Percentiles rank a stretch among this genome's conserved stretches.
Evolutionary conservation across 2,888 invertebrate genomes (phyloP).

Genomic region (Lordiphosa fenestrarum): DNA sequence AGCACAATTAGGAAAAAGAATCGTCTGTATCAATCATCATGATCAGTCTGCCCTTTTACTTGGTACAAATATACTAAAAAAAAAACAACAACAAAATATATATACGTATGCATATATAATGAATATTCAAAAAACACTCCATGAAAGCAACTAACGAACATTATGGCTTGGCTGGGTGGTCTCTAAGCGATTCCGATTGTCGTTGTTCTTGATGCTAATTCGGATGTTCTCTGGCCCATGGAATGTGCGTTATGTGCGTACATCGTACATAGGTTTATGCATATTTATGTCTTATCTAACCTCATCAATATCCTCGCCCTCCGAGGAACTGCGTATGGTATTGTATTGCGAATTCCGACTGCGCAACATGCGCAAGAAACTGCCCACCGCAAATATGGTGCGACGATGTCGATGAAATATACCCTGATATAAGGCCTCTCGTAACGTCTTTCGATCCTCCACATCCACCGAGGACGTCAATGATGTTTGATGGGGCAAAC

Average conservation of each 20-base stretch:
- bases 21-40: no score
- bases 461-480: slow-evolving; percentile 84
- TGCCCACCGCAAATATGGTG: slow-evolving; percentile 88
- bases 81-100: no score
- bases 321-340: slow-evolving; percentile 83
- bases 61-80: no score
- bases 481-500: slow-evolving; percentile 84
- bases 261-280: slow-evolving; percentile 16
- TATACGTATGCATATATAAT: no score
- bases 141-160: no score
- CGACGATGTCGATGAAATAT: slow-evolving; percentile 89
- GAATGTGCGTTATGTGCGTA: slow-evolving; percentile 24
- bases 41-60: no score
- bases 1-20: no score
- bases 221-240: slow-evolving; percentile 6
- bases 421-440: slow-evolving; percentile 88
- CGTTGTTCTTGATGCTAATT: slow-evolving; percentile 23
- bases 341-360: slow-evolving; percentile 89
- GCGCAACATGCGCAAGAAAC: slow-evolving; percentile 87
- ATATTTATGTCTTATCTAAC: slow-evolving; percentile 77
- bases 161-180: background rate
- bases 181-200: slow-evolving; percentile 14
- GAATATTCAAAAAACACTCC: no score
- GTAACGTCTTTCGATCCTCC: slow-evolving; percentile 85
- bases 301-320: slow-evolving; percentile 80